Evolutionary conservation across 2,888 invertebrate genomes (phyloP).

Genomic region (Sarcophaga variegata): DNA sequence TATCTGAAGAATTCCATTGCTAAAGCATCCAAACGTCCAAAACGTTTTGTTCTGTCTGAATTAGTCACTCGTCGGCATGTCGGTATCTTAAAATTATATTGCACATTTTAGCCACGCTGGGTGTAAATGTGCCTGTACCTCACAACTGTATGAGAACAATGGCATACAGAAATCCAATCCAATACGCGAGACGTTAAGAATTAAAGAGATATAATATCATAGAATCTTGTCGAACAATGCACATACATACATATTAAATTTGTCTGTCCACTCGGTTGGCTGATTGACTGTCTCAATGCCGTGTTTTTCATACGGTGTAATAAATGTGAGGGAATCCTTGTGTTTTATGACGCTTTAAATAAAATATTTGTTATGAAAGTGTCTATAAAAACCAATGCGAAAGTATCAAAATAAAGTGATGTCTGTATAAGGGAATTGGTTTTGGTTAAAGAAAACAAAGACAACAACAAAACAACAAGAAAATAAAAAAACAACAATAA

Average conservation of each 20-base stretch:
- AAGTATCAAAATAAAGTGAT: constrained; percentile 71
- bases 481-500: not conserved
- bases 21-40: constrained; percentile 29
- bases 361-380: constrained; percentile 58
- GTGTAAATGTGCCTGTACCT: constrained; percentile 49
- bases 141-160: constrained; percentile 59
- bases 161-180: too few species aligned
- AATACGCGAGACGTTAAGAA: constrained; percentile 15
- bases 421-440: constrained; percentile 72
- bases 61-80: constrained; percentile 72
- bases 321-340: constrained; percentile 74
- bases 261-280: constrained; percentile 45
- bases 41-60: constrained; percentile 68
- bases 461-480: not conserved
- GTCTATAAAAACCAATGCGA: constrained; percentile 36
- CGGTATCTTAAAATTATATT: constrained; percentile 80
- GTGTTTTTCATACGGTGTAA: constrained; percentile 68
- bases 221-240: constrained; percentile 21
- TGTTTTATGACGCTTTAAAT: constrained; percentile 61
- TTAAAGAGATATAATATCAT: constrained; percentile 24
- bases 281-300: constrained; percentile 41
- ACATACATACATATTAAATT: constrained; percentile 12
- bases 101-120: constrained; percentile 78
- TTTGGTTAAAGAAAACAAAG: constrained; percentile 22
- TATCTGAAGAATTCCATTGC: constrained; percentile 45